Base-by-base conservation (phyloP, 1,140 invertebrate species). In the Nomia melanderi region DNA sequence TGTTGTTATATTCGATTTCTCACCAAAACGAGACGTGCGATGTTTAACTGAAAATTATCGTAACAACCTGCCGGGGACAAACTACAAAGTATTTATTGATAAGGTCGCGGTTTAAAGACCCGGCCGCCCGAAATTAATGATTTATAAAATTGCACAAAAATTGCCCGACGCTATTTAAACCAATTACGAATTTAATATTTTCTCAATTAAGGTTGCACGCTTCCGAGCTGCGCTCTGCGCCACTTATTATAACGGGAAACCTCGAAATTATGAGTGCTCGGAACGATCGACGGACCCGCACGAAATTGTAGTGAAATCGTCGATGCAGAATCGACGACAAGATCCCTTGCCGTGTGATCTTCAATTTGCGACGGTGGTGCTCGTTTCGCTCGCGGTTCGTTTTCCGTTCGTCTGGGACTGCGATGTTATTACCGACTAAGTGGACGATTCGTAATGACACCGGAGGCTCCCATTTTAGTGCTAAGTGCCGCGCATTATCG, bases 401-500 rank as follows among this genome's bases (percentile, higher is more conserved):
- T 83, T 87, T 78, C 74, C 72, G 81, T 76, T 79, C 78, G 78
- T 82, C 78, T 74, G 67, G 60, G 74, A 79, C 80, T 85, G 82
- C 77, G 74, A 78, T 70, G 84, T 87, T 87, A 88, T 89, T 87
- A 83, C 86, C 53, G 59, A 53, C 71, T 83, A 87, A 88, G 78
- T 85, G 86, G 83, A 84, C 87, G 84, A 87, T 86, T 86, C 82
- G 84, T 86, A 87, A 88, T 88, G 82, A 86, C 83, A 87, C 84
- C 85, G 81, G 86, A 83, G 85, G 84, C 82, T 85, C 77, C 82
- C 86, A 87, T 88, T 88, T 88, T 82, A 83, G 79, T 63, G 80
- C 76, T 86, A 87, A 88, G 86, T 88, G 85, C 75, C 78, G 71
- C 79, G 69, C 85, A 85, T 88, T 88, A 88, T 88, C 85, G 82